Base-by-base conservation (phyloP, 2,888 invertebrate species). In the Nebria brevicollis region DNA sequence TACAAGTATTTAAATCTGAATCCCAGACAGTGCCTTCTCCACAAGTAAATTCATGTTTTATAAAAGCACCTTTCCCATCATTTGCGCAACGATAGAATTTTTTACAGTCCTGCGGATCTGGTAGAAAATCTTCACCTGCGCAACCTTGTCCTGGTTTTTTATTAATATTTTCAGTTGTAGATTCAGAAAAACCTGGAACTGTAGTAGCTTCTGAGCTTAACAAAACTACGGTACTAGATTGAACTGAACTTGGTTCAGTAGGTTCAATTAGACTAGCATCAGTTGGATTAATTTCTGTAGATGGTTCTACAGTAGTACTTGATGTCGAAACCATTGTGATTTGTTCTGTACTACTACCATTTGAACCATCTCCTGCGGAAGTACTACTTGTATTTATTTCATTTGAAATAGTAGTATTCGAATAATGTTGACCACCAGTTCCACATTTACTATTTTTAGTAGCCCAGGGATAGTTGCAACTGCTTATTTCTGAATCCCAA, bases 11-110 rank as follows among this genome's bases (percentile, higher is more conserved):
- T 82, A 92, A 88, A 77, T 90, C 89, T 81, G 92, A 91, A 88
- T 95, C 95, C 95, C 95, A 96, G 54, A 94, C 93, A 6, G 95
- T 96, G 75, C 95, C 95, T 77, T 93, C 91, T 2, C 93, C 94
- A 87, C 96, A 96, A 11, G 89, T 90, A 87, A 94, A 96, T 83
- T 94, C 93, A 86, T 94, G 93, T 88, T 92, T 93, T 72, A 89
- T 92, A 85, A 90, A 94, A 2, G 90, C 90, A 70, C 90, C 92
- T 34, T 90, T 82, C 82, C 91, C 91, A 86, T 92, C 92, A 85
- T 91, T 90, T 20, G 94, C 92, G 85, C 96, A 96, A 85, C 95
- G 91, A 87, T 95, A 95, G 89, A 95, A 96, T 77, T 92, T 89
- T 75, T 91, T 90, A 86, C 96, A 96, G 86, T 95, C 92, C n/a